phyloP scores from a whole-genome alignment of 2,888 invertebrate species.

The Siphlonurus alternatus region DNA sequence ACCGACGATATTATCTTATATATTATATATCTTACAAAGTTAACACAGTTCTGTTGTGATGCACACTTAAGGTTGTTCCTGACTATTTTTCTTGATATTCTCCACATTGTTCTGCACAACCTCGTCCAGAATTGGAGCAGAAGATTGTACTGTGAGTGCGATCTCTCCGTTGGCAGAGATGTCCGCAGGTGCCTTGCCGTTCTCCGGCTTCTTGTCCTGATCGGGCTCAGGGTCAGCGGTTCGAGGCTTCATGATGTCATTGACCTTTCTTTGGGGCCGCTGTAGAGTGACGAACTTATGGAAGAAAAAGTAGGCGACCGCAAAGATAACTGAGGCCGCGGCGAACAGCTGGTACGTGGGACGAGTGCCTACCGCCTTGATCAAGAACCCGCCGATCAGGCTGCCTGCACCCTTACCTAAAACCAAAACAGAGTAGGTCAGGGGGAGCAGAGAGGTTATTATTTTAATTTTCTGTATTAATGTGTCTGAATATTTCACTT shows the following conservation, averaged over 20 bases:
- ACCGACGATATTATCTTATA: too few relatives aligned
- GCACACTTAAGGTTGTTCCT: too few relatives aligned
- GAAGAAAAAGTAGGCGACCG: slow-evolving; percentile 48
- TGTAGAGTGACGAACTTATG: slow-evolving; percentile 46
- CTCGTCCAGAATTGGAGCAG: too few relatives aligned
- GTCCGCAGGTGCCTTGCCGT: slow-evolving; percentile 7
- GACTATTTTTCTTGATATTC: too few relatives aligned
- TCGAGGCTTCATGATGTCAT: slow-evolving; percentile 34
- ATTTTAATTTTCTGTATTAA: background rate
- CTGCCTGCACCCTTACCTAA: slow-evolving; percentile 59
- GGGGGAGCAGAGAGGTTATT: slow-evolving; percentile 1
- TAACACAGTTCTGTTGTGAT: too few relatives aligned
- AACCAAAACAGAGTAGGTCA: too few relatives aligned
- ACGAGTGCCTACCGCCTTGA: slow-evolving; percentile 52
- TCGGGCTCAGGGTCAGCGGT: slow-evolving; percentile 15
- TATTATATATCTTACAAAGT: too few relatives aligned
- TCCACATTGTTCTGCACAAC: too few relatives aligned
- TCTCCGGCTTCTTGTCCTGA: slow-evolving; percentile 18
- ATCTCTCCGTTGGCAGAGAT: too few relatives aligned
- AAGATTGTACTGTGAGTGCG: too few relatives aligned
- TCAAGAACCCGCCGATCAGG: slow-evolving; percentile 55
- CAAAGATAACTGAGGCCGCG: slow-evolving; percentile 40
- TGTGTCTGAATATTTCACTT: background rate
- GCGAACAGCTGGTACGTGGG: slow-evolving; percentile 55
- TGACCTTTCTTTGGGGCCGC: slow-evolving; percentile 32